These are phyloP conservation scores for Dicrostonyx torquatus DNA, from an alignment of 2,797 vertebrate genomes.

Conservation along the genomic window DNA sequence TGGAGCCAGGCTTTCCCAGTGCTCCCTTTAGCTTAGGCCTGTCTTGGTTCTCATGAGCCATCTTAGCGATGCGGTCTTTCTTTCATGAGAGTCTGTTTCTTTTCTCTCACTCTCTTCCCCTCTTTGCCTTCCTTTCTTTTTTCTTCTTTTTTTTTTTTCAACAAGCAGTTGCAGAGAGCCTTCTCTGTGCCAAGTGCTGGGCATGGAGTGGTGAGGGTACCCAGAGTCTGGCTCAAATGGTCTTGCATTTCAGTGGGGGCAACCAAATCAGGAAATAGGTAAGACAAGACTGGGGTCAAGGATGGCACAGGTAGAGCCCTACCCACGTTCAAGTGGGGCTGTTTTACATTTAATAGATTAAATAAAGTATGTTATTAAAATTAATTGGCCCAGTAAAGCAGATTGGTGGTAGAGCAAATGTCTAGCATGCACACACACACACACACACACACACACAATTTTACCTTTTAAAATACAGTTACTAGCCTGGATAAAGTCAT, in stretches of 20 bases:
- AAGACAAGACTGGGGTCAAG: background rate
- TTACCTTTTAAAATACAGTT: background rate
- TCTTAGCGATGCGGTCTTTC: background rate
- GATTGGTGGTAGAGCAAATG: background rate
- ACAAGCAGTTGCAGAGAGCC: background rate
- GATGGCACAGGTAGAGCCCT: background rate
- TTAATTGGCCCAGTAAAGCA: background rate
- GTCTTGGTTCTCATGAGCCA: background rate
- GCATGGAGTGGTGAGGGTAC: background rate
- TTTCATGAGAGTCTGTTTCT: background rate
- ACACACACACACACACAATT: background rate
- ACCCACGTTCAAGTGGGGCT: background rate
- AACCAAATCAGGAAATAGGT: background rate
- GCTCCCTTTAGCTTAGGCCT: background rate
- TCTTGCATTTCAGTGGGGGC: background rate
- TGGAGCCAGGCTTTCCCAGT: background rate
- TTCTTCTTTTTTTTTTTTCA: background rate
- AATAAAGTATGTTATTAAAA: conserved; percentile 16
- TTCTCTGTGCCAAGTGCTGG: background rate
- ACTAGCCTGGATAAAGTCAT: background rate
- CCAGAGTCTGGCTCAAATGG: fast-evolving
- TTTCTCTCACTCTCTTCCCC: background rate
- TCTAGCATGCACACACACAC: background rate
- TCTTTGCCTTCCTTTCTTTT: background rate
- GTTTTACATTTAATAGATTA: background rate